These are phyloP conservation scores for Leucoma salicis DNA, from an alignment of 2,888 invertebrate genomes.

Conservation along the genomic window DNA sequence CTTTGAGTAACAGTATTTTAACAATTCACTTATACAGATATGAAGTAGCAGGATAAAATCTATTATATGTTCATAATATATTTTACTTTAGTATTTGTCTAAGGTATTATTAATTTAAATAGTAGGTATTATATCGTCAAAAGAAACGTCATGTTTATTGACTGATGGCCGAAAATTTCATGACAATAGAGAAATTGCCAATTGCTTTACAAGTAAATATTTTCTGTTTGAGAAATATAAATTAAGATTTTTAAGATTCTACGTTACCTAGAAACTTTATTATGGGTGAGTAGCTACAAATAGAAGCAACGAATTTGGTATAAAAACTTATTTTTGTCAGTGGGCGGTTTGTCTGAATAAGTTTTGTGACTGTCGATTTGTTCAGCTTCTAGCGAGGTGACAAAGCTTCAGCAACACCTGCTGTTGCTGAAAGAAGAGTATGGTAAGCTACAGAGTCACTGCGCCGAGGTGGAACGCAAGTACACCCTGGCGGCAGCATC, in stretches of 20 bases:
- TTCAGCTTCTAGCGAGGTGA: conserved; percentile 82
- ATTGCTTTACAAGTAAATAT: conserved; percentile 45
- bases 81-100: no score
- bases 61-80: no score
- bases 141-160: conserved; percentile 34
- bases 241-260: conserved; percentile 39
- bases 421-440: conserved; percentile 94
- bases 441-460: conserved; percentile 91
- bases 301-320: conserved; percentile 32
- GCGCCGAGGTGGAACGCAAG: conserved; percentile 91
- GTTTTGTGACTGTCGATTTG: conserved; percentile 48
- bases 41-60: no score
- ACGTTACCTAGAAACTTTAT: conserved; percentile 42
- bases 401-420: conserved; percentile 92
- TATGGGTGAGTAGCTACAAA: conserved; percentile 66
- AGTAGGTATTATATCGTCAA: no score
- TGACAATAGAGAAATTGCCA: conserved; percentile 43
- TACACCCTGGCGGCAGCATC: conserved; percentile 90
- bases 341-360: conserved; percentile 63
- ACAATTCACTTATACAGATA: no score
- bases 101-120: no score
- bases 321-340: conserved; percentile 46
- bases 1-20: no score
- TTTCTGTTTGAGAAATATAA: conserved; percentile 37
- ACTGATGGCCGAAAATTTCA: conserved; percentile 38